Evolutionary conservation across 2,888 invertebrate species (phyloP).

Genomic region (Lycaena phlaeas): DNA sequence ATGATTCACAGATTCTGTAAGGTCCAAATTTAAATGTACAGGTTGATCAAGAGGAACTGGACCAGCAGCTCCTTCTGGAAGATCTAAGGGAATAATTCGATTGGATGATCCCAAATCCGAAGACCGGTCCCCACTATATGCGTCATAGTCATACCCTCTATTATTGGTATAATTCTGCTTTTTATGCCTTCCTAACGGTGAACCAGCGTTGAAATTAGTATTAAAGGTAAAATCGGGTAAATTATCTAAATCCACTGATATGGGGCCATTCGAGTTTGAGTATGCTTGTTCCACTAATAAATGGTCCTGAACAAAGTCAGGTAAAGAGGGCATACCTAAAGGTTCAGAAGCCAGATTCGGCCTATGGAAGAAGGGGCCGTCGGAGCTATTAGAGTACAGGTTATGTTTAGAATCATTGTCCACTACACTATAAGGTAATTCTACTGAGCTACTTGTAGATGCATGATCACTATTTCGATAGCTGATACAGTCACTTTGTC

Average conservation of each 20-base stretch:
- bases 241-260: constrained; percentile 76
- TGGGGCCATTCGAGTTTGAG: constrained; percentile 67
- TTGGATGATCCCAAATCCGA: constrained; percentile 35
- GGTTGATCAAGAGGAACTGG: constrained; percentile 48
- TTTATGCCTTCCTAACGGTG: constrained; percentile 47
- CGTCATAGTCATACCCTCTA: constrained; percentile 51
- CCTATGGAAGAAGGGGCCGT: constrained; percentile 53
- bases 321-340: constrained; percentile 77
- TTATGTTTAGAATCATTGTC: constrained; percentile 67
- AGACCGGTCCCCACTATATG: constrained; percentile 43
- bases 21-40: constrained; percentile 53
- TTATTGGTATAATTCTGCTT: constrained; percentile 38
- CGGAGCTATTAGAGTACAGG: constrained; percentile 52
- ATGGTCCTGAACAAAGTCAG: constrained; percentile 93
- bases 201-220: constrained; percentile 57
- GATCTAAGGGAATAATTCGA: constrained; percentile 46
- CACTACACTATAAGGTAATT: constrained; percentile 61
- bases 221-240: constrained; percentile 79
- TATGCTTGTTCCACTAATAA: constrained; percentile 86
- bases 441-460: constrained; percentile 59
- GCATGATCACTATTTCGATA: constrained; percentile 50
- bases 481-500: constrained; percentile 35
- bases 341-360: constrained; percentile 60
- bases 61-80: constrained; percentile 46
- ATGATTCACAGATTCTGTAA: constrained; percentile 63